Percentiles rank a stretch among this genome's conserved stretches.
These are phyloP conservation scores for Paratilapia polleni DNA, from an alignment of 2,113 vertebrate genomes.

Conservation along the genomic window DNA sequence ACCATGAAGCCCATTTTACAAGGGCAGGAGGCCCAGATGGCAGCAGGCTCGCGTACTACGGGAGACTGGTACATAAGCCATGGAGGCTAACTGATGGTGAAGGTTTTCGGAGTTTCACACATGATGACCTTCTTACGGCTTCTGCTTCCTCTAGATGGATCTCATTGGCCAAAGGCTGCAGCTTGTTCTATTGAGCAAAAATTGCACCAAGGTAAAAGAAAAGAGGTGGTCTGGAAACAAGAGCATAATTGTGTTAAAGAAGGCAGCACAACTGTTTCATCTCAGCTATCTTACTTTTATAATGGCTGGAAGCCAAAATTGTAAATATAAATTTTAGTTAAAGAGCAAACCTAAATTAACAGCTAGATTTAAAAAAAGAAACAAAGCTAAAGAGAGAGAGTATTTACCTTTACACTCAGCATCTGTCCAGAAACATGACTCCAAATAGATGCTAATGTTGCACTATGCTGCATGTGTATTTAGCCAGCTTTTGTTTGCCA, in stretches of 20 bases:
- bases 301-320: neutral
- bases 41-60: neutral
- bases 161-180: no score
- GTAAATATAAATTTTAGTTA: neutral
- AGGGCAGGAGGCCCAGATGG: no score
- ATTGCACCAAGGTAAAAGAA: no score
- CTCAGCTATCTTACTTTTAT: neutral
- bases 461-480: neutral
- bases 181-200: no score
- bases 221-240: no score
- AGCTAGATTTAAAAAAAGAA: neutral
- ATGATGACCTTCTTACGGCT: neutral
- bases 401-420: neutral
- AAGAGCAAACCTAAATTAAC: neutral
- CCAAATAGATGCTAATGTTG: neutral
- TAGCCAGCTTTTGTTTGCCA: neutral
- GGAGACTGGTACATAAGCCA: neutral
- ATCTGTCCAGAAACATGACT: neutral
- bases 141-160: neutral
- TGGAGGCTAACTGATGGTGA: neutral
- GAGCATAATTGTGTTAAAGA: neutral
- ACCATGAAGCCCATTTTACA: no score
- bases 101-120: neutral
- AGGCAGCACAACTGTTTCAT: neutral
- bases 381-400: neutral